Base-by-base conservation (phyloP, 1,140 invertebrate genomes). In the Caerostris darwini region DNA sequence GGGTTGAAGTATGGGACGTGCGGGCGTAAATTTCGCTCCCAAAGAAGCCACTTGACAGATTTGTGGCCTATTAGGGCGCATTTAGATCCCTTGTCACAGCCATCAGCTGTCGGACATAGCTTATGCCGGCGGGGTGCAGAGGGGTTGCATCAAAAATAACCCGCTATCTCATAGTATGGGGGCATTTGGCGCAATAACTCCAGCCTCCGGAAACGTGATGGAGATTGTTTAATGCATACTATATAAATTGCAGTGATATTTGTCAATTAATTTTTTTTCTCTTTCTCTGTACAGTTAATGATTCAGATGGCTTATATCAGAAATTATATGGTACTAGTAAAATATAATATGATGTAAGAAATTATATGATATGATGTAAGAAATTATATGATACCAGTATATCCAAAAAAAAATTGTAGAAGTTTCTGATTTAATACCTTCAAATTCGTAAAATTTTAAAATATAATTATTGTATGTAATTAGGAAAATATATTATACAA, bases 71-170 rank as follows among this genome's bases (percentile, higher is more conserved):
- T 94, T 94, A 94, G 92, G 50, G 85, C 69, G 92, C 92, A 94
- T 94, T 94, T 94, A 94, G 92, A 94, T 94, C 92, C 50, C 92
- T 94, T 94, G 92, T 94, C 92, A 89, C 85, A 88, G 92, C 64
- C 92, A 94, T 94, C 92, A 94, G 92, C 92, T 94, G 92, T 94
- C 92, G 92, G 92, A 59, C 92, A 89, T 94, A 88, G 92, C 83
- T 93, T 93, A 93, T 93, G 91, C 77, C 53, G 71, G 54, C 53
- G 90, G 50, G 71, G 19, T 3, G 88, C 82, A 5, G 69, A 56
- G 71, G 90, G 61, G 56, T n/a, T 7, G 92, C 58, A 93, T 93
- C 92, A 77, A 87, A 93, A 93, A 93, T 93, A 93, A 93, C 82
- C 64, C 57, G 64, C 82, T 87, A 92, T 85, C 90, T 56, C 17